Evolutionary conservation across 2,113 vertebrate genomes (phyloP), one percentile per base, ranked within the genome.

Genomic region (Dunckerocampus dactyliophorus): DNA sequence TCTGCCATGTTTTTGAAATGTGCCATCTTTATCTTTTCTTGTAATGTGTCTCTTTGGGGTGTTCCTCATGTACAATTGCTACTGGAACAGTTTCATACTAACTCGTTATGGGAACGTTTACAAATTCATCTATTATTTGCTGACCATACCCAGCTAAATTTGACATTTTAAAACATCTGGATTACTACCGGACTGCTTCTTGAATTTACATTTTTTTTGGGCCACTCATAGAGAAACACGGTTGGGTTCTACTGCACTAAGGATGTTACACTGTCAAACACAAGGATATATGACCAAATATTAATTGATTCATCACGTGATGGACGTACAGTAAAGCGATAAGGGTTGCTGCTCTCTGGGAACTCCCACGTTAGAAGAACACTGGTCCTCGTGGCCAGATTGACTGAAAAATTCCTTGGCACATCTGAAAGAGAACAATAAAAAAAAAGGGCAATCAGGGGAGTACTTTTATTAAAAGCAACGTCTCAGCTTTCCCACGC

Each of bases 311-410:
- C 6, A 48, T 12, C 20, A 53, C 43, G 12, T 11, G 8, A 63
- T 12, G 59, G 42, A 88, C 89, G 52, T 90, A 95, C 96, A 85
- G 93, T 97, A 82, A 96, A 98, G 90, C 92, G 54, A 88, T 95
- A 82, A 75, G 93, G 31, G 88, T 94, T 88, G 91, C 92, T 90
- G 73, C 91, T 95, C 75, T 98, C 97, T 0, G 97, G 96, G 54
- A 98, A 98, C 87, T 98, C 96, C 96, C 97, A 99, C 75, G 94
- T 95, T 51, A 99, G 83, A 64, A 98, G 90, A 42, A 98, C 94
- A 0, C 95, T 97, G 0, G 97, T 98, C 90, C 96, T 98, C 28
- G 93, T 98, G 48, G 94, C 92, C 92, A 98, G 90, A 81, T 96
- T 98, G 82, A 98, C 95, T 34, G 92, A 97, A 87, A 99, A 99